Conservation (phyloP, 2,113 vertebrate genomes). For the Channa maculata region DNA sequence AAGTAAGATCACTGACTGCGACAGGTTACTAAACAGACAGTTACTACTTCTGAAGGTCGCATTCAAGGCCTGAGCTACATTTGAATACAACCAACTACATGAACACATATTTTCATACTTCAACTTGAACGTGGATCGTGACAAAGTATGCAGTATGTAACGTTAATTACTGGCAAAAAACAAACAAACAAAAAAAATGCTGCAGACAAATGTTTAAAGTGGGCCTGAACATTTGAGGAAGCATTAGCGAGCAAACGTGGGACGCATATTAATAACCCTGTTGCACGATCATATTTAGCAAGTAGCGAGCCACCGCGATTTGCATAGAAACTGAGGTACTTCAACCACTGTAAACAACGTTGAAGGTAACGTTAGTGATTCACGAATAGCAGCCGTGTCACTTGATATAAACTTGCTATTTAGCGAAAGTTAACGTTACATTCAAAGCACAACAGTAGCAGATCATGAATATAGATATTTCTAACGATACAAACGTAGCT, state of each 20-base stretch:
- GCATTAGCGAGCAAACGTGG: no score
- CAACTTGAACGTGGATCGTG: not conserved
- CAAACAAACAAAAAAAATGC: no score
- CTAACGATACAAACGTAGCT: not conserved
- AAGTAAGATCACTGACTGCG: not conserved
- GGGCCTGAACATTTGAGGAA: no score
- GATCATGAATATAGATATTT: no score
- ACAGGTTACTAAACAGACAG: not conserved
- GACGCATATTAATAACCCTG: constrained; percentile 6
- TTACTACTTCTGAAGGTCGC: not conserved
- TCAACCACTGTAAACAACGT: not conserved
- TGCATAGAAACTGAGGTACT: not conserved
- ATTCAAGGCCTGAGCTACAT: not conserved
- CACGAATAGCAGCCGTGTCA: no score
- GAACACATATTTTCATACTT: not conserved
- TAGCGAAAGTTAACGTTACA: not conserved
- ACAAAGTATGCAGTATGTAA: not conserved
- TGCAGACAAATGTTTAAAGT: no score
- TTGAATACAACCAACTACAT: not conserved
- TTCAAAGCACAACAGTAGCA: not conserved
- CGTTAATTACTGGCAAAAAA: no score
- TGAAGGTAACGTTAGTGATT: no score
- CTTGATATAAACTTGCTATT: not conserved
- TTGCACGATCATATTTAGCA: constrained; percentile 25
- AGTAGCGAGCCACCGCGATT: not conserved